Conservation (phyloP, 1,140 invertebrate genomes). For the Patella vulgata region DNA sequence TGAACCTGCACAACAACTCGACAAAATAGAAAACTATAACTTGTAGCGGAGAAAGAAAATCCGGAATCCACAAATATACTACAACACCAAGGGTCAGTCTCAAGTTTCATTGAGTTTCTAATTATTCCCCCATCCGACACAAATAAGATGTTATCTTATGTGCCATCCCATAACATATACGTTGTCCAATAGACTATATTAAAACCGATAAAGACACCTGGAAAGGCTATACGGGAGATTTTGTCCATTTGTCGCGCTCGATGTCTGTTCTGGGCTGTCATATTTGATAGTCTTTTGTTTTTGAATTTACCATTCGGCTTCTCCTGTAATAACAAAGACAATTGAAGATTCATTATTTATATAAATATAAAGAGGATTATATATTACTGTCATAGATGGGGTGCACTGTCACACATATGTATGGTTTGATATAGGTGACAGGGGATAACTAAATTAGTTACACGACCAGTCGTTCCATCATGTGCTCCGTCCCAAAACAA, state of each 20-base stretch:
- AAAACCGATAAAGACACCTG: slow-evolving; percentile 82
- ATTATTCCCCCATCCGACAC: no score
- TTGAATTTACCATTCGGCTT: neutral
- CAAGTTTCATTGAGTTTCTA: no score
- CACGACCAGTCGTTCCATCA: no score
- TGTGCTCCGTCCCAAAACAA: no score
- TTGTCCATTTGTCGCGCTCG: slow-evolving; percentile 29
- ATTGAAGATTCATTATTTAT: neutral
- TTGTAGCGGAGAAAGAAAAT: no score
- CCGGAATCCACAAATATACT: no score
- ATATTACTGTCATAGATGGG: neutral
- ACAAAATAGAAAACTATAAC: no score
- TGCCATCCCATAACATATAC: slow-evolving; percentile 6
- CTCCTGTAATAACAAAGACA: neutral
- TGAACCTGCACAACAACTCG: no score
- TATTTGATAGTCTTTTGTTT: neutral
- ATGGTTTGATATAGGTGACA: no score
- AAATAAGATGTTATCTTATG: no score
- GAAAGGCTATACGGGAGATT: slow-evolving; percentile 78
- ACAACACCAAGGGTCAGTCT: no score
- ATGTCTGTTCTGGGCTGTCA: slow-evolving; percentile 16
- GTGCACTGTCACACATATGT: neutral
- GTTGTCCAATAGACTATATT: slow-evolving; percentile 70
- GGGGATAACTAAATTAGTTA: no score
- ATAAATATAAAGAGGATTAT: neutral